A percentile compares a stretch with the other conserved stretches of the same genome.
phyloP scores from a whole-genome alignment of 2,888 invertebrate species.

The Stenodera caucasica region DNA sequence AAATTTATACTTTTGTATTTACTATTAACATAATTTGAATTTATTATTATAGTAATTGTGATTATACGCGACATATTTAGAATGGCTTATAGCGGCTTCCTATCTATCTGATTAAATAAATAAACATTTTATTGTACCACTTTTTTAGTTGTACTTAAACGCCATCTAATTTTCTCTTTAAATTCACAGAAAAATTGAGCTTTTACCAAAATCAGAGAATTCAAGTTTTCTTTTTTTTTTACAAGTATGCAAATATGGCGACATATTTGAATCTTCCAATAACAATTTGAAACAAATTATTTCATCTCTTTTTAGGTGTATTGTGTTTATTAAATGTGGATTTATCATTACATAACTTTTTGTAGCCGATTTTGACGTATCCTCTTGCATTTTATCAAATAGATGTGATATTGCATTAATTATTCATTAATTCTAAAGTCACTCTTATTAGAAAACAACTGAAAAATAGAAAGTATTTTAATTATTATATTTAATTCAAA shows the following conservation, averaged over 20 bases:
- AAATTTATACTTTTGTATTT: conserved; percentile 9
- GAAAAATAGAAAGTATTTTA: too few relatives aligned
- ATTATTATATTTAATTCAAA: too few relatives aligned
- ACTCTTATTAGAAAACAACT: too few relatives aligned
- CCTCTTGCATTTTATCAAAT: too few relatives aligned
- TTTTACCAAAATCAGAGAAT: too few relatives aligned
- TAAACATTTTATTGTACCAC: conserved; percentile 30
- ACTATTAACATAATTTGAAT: conserved; percentile 40
- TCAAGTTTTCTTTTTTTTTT: too few relatives aligned
- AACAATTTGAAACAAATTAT: background rate
- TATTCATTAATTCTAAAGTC: too few relatives aligned
- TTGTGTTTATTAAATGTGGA: background rate
- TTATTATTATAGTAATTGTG: conserved; percentile 37
- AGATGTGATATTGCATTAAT: too few relatives aligned
- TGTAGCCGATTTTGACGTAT: background rate
- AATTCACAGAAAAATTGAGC: too few relatives aligned
- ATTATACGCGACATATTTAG: conserved; percentile 39
- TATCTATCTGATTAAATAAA: conserved; percentile 38
- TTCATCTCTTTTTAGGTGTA: background rate
- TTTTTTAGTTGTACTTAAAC: conserved; percentile 12
- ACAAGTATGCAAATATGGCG: conserved; percentile 1
- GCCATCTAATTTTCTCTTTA: background rate
- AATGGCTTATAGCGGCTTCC: conserved; percentile 38
- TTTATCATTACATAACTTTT: background rate
- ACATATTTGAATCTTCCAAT: background rate